Evolutionary conservation across 2,888 invertebrate species (phyloP), one percentile per base, ranked within the genome.

Genomic region (Amiota communis): DNA sequence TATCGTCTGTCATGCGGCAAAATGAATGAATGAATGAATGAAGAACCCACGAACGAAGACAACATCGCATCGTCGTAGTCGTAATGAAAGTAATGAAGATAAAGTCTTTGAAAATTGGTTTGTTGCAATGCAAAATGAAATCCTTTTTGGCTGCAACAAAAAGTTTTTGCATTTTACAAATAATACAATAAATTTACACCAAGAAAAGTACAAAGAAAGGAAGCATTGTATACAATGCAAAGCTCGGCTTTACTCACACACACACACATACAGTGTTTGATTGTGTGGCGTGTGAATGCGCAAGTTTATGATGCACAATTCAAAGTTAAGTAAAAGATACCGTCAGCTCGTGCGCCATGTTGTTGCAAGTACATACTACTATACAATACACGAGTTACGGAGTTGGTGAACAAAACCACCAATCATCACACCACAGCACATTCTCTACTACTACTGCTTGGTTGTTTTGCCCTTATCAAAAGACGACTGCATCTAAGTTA

Each of bases 1-100:
- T 86, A 86, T 80, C 79, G 82, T 78, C 87, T 84, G 80, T 81
- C 83, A 85, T 76, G 84, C 80, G 76, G 76, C 78, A 79, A 83
- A 83, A 82, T 80, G 80, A 70, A 73, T 71, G 70, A 74, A 59
- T 53, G 11, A 53, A 17, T 36, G 59, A 71, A 15, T 56, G 65
- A 59, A 17, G 59, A 59, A 17, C 17, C 15, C 13, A 59, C 20
- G 17, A 59, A 17, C 70, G 70, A 15, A 23, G n/a, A 12, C 64
- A 11, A 36, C 68, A 53, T 13, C 56, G 36, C 68, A 53, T 23
- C 68, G 53, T 53, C 53, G 68, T 53, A 15, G 56, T 65, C 47
- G 65, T 53, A 65, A 70, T 57, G 70, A 70, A 56, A 70, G 64
- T 53, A 64, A 65, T 65, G 65, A 36, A 72, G 71, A 72, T 72